Evolutionary conservation across 2,797 vertebrate genomes (phyloP), one percentile per base, ranked within the genome.

Genomic region (Heteromormyrus szaboi): DNA sequence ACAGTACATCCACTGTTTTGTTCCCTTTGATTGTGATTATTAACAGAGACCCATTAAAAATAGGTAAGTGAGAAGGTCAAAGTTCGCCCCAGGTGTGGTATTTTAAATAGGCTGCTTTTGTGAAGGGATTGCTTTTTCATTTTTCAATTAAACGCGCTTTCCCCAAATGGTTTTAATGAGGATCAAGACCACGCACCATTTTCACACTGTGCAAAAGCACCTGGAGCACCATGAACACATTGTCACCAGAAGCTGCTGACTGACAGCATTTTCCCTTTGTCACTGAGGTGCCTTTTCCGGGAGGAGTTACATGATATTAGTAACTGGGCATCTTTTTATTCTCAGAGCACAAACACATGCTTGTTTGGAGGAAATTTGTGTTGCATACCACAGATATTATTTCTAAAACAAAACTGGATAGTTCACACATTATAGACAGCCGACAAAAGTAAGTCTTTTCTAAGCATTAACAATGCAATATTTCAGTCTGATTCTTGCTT

Each of bases 71-170:
- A 84, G 72, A 84, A 89, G 89, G 86, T 89, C 86, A 87, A 46
- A 83, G 53, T 22, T 3, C 88, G 86, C 89, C 86, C 76, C 89
- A 51, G 53, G 86, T 72, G 53, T 88, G 72, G 51, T 54, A 87
- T 83, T 89, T 89, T 84, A 89, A 87, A 85, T 87, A 89, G 89
- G 76, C 86, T 83, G 86, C 86, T 89, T 65, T 25, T 89, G 89
- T 41, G 88, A 84, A 84, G 89, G 89, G 68, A 87, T 25, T 62
- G 88, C 1, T 25, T 87, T 83, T 89, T 84, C 85, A 87, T 89
- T 84, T 90, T 90, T 88, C 89, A 90, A 87, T 90, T 81, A 90
- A 87, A 68, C 68, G 29, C 8, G 51, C 85, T 41, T 90, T 62
- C 65, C 83, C 53, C 84, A 59, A 86, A 87, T 90, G 87, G 72